These are phyloP conservation scores for Schizaphis graminum DNA, from an alignment of 2,888 invertebrate genomes.

Conservation along the genomic window DNA sequence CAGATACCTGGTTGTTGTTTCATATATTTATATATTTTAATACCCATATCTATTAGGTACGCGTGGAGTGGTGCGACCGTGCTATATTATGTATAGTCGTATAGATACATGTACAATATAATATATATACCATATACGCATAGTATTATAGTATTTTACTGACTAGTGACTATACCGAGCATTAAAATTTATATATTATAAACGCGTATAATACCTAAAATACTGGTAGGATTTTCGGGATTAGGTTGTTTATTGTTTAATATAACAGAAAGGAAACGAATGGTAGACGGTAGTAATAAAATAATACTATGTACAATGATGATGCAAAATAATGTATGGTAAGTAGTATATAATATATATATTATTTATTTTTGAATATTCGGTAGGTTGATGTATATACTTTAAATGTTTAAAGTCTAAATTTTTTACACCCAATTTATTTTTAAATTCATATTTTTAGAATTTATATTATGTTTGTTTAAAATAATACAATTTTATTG, in stretches of 20 bases:
- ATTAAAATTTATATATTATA: neutral
- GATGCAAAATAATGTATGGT: neutral
- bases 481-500: neutral
- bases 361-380: neutral
- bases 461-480: neutral
- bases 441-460: neutral
- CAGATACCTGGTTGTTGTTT: neutral
- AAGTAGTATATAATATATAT: neutral
- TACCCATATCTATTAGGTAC: neutral
- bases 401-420: neutral
- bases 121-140: too few relatives aligned
- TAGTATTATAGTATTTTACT: slow-evolving; percentile 1
- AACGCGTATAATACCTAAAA: neutral
- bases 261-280: slow-evolving; percentile 25
- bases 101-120: neutral
- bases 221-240: neutral
- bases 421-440: neutral
- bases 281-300: neutral
- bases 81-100: neutral
- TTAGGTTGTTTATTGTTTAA: slow-evolving; percentile 1
- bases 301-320: neutral
- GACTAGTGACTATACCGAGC: neutral
- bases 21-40: neutral
- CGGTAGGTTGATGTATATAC: too few relatives aligned
- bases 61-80: neutral